Conservation (phyloP, 2,888 invertebrate genomes). For the Tholera decimalis region DNA sequence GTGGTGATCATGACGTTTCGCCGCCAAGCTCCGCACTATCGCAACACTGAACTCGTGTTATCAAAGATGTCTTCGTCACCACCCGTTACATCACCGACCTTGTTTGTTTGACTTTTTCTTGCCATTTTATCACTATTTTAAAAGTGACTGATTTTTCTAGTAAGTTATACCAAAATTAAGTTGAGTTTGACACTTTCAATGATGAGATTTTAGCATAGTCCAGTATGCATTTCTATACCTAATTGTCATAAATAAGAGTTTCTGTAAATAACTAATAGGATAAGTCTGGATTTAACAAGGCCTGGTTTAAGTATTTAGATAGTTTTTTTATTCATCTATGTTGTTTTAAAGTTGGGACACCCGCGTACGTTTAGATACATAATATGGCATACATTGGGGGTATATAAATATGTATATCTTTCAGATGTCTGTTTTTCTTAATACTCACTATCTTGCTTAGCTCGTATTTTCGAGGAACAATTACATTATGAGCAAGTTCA, state of each 20-base stretch:
- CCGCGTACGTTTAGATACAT: too few relatives aligned
- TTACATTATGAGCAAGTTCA: slow-evolving; percentile 1
- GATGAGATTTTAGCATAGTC: too few relatives aligned
- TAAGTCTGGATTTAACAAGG: not conserved
- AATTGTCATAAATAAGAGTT: too few relatives aligned
- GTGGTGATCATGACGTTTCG: slow-evolving; percentile 72
- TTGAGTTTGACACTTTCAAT: too few relatives aligned
- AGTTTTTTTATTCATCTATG: not conserved
- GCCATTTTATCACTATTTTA: slow-evolving; percentile 65
- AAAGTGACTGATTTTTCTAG: slow-evolving; percentile 30
- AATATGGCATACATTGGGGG: too few relatives aligned
- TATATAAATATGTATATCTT: too few relatives aligned
- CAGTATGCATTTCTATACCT: too few relatives aligned
- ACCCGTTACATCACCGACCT: slow-evolving; percentile 87
- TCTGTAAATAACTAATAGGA: slow-evolving; percentile 6
- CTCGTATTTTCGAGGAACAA: slow-evolving; percentile 1
- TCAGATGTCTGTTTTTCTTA: not conserved
- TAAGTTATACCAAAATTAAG: too few relatives aligned
- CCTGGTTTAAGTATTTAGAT: not conserved
- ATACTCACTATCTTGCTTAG: not conserved
- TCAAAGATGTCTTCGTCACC: slow-evolving; percentile 79
- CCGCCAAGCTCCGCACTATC: slow-evolving; percentile 67
- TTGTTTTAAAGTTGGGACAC: not conserved
- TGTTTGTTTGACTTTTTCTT: slow-evolving; percentile 86
- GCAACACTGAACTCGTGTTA: slow-evolving; percentile 78